A percentile compares a stretch with the other conserved stretches of the same genome.
phyloP scores from a whole-genome alignment of 2,113 vertebrate genomes.

The Galeopterus variegatus region DNA sequence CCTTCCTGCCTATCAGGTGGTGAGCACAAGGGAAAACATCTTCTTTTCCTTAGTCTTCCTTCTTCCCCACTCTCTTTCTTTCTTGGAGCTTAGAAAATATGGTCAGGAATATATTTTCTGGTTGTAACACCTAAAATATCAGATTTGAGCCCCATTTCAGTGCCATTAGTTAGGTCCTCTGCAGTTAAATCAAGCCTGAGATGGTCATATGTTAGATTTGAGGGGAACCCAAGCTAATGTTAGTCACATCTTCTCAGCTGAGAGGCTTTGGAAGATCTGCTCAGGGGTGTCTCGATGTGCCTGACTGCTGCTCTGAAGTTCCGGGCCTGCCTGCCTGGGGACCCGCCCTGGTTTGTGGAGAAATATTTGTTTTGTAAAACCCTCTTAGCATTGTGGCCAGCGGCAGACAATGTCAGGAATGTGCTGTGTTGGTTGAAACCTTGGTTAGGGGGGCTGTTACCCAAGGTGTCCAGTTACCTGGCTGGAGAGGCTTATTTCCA shows the following conservation, averaged over 20 bases:
- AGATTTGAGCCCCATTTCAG: not conserved
- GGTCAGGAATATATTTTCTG: not conserved
- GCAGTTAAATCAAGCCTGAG: not conserved
- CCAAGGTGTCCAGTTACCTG: not conserved
- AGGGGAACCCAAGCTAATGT: not conserved
- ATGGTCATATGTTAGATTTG: not conserved
- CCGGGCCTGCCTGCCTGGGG: not conserved
- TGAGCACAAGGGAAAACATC: fast-evolving
- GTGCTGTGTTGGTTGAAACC: not conserved
- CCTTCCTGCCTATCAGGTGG: not conserved
- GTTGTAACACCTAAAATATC: not conserved
- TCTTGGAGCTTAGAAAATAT: not conserved
- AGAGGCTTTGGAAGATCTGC: not conserved
- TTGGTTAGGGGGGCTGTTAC: not conserved
- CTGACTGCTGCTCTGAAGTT: not conserved
- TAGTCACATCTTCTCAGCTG: not conserved
- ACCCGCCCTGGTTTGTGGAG: not conserved
- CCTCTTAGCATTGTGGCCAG: not conserved
- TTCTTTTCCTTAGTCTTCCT: not conserved
- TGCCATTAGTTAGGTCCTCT: not conserved
- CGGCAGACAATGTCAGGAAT: not conserved
- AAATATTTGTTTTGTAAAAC: slow-evolving; percentile 48
- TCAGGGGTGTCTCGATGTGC: not conserved
- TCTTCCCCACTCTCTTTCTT: not conserved
- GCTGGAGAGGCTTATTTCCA: not conserved